A percentile compares a stretch with the other conserved stretches of the same genome.
phyloP scores from a whole-genome alignment of 2,888 invertebrate genomes.

The Chrysolina oricalcia region DNA sequence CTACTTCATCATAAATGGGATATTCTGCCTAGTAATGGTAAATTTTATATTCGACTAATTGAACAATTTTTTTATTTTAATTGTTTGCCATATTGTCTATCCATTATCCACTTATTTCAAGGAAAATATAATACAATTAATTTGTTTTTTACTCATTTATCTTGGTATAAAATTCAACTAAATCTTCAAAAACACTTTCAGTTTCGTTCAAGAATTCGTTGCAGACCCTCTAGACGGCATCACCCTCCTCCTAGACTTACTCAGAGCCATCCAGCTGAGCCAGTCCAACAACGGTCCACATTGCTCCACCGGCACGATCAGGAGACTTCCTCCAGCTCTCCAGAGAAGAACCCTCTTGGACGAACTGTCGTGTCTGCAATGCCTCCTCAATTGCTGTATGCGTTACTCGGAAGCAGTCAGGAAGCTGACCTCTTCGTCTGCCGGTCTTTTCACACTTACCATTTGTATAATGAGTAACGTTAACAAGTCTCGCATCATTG shows the following conservation, averaged over 20 bases:
- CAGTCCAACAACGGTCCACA: slow-evolving; percentile 76
- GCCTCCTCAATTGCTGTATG: slow-evolving; percentile 86
- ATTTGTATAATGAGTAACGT: slow-evolving; percentile 92
- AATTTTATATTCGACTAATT: too few species aligned
- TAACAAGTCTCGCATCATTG: slow-evolving; percentile 87
- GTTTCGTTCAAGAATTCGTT: slow-evolving; percentile 95
- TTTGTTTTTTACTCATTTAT: too few species aligned
- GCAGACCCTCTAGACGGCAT: slow-evolving; percentile 92
- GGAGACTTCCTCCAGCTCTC: slow-evolving; percentile 78
- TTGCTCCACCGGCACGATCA: slow-evolving; percentile 66
- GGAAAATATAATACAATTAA: too few species aligned
- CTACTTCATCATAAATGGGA: too few species aligned
- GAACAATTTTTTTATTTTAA: too few species aligned
- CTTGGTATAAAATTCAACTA: too few species aligned
- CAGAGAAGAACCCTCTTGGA: slow-evolving; percentile 86
- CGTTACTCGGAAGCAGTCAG: slow-evolving; percentile 87
- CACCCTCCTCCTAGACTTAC: slow-evolving; percentile 85
- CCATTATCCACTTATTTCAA: too few species aligned
- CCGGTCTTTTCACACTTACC: slow-evolving; percentile 88
- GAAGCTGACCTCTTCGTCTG: slow-evolving; percentile 83
- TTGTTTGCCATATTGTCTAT: too few species aligned
- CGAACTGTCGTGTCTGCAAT: slow-evolving; percentile 92
- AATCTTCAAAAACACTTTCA: slow-evolving; percentile 67
- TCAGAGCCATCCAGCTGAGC: slow-evolving; percentile 88
- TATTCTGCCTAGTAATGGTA: too few species aligned